Base-by-base conservation (phyloP, 2,888 invertebrate species). In the Drosophila infuscata region DNA sequence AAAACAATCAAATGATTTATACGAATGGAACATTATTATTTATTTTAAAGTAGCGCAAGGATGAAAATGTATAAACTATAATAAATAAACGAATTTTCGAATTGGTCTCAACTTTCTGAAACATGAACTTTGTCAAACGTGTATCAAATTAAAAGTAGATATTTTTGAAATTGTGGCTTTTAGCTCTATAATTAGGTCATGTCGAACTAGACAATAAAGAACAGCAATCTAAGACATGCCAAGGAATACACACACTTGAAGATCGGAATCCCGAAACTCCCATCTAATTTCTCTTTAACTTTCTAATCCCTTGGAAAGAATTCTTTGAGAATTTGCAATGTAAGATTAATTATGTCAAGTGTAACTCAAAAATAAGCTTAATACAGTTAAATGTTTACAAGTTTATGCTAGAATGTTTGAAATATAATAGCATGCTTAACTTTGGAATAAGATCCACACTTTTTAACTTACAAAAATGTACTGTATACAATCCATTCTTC, bases 171-270 rank as follows among this genome's bases (percentile, higher is more conserved):
- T 38, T 8, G 3, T 8, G 1, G 8, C 17, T 7, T 38, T 17
- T 17, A 8, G 38, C 0, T 38, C 8, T 17, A 17, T 17, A 3
- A 38, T 17, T 17, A 38, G 38, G 8, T 38, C 17, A n/a, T 38
- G 8, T 38, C 0, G 38, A n/a, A 0, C 0, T 8, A 0, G 9
- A 0, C n/a, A 41, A n/a, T 0, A 41, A n/a, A 41, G n/a, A 41
- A 1, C n/a, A 0, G 9, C 1, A 9, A 17, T n/a, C 38, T n/a
- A 9, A n/a, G 38, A n/a, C 3, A 1, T 9, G n/a, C 9, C n/a
- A 38, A 38, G n/a, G 8, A 38, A 8, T n/a, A 3, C 8, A 41
- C 3, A n/a, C 38, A n/a, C 1, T n/a, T n/a, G 20, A 20, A 43
- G 11, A 20, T 20, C 20, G 20, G 5, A 43, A 20, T 20, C 3